Conservation (phyloP, 2,113 vertebrate genomes). For the Gopherus evgoodei region DNA sequence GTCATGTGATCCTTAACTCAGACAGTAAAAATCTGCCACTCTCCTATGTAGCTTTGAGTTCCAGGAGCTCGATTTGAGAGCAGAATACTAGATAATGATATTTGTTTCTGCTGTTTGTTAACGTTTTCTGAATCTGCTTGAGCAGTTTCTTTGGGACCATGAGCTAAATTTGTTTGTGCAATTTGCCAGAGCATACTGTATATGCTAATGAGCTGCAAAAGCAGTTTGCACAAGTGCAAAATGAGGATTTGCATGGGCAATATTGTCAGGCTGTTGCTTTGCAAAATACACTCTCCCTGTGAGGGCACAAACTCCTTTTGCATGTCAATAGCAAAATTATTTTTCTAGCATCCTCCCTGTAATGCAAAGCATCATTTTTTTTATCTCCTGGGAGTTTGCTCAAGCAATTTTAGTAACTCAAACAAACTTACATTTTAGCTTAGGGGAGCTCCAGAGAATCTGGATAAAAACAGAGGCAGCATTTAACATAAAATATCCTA, state of each 20-base stretch:
- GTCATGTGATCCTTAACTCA: slow-evolving; percentile 56
- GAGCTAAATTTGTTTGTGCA: slow-evolving; percentile 38
- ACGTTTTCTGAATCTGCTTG: background rate
- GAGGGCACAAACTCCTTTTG: background rate
- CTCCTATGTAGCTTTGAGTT: slow-evolving; percentile 32
- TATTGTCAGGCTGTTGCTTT: background rate
- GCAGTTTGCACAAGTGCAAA: background rate
- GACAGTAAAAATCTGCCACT: slow-evolving; percentile 39
- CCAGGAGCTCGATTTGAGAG: slow-evolving; percentile 30
- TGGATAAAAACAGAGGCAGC: background rate
- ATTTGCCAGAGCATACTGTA: slow-evolving; percentile 9
- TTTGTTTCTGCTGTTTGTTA: slow-evolving; percentile 42
- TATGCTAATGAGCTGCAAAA: slow-evolving; percentile 24
- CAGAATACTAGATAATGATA: slow-evolving; percentile 40
- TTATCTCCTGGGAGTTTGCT: background rate
- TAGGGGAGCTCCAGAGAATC: background rate
- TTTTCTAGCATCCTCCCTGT: background rate
- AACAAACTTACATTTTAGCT: background rate
- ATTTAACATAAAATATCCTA: background rate
- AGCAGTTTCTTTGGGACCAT: slow-evolving; percentile 37
- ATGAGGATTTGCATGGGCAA: background rate
- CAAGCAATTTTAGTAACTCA: background rate
- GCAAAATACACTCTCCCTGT: background rate
- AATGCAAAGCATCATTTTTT: background rate
- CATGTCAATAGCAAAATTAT: background rate